phyloP scores from a whole-genome alignment of 2,797 vertebrate genomes.

The Setipinna tenuifilis region DNA sequence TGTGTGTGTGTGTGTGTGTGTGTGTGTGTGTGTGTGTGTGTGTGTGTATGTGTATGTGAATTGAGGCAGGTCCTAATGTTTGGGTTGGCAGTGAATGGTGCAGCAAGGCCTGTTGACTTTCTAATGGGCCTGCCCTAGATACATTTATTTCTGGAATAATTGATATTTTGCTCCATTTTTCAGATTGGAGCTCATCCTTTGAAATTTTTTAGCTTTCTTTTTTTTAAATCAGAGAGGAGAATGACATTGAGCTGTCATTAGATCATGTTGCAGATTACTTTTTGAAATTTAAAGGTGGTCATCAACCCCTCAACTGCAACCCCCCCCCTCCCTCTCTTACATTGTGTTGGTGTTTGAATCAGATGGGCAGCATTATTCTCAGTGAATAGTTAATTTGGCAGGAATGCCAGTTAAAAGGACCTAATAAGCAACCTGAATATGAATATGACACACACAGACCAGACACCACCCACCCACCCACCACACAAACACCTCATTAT shows the following conservation, averaged over 20 bases:
- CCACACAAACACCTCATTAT: not conserved
- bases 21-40: too few relatives aligned
- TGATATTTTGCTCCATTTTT: not conserved
- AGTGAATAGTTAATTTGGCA: not conserved
- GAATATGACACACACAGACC: not conserved
- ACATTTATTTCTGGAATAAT: conserved; percentile 15
- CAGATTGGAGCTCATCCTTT: not conserved
- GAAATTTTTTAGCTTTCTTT: not conserved
- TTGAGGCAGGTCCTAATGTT: conserved; percentile 38
- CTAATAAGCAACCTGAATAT: not conserved
- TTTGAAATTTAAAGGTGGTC: not conserved
- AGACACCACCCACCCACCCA: not conserved
- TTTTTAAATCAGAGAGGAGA: not conserved
- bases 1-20: not conserved
- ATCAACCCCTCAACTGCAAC: not conserved
- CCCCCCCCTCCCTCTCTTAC: not conserved
- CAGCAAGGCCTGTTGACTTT: conserved; percentile 34
- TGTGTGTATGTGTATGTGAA: not conserved
- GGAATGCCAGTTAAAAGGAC: not conserved
- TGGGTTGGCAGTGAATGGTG: conserved; percentile 33
- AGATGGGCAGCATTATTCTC: not conserved
- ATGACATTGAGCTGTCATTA: not conserved
- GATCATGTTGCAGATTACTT: not conserved
- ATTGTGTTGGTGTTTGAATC: not conserved
- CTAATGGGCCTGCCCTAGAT: conserved; percentile 28